These are phyloP conservation scores for Griposia aprilina DNA, from an alignment of 2,888 invertebrate genomes.

Conservation along the genomic window DNA sequence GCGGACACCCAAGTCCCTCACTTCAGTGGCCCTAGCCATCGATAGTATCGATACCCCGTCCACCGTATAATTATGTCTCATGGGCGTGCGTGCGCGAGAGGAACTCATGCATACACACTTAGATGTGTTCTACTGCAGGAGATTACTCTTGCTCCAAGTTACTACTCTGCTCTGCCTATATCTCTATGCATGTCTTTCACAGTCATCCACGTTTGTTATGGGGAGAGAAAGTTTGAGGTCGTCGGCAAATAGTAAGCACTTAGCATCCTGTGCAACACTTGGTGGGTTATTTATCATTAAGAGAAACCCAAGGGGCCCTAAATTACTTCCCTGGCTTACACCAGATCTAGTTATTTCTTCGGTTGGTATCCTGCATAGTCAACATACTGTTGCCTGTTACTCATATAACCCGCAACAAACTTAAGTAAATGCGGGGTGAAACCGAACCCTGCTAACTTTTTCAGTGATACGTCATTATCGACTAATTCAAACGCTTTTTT, in stretches of 20 bases:
- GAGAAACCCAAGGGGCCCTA: too few species aligned
- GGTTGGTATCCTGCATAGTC: conserved; percentile 8
- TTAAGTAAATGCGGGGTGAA: conserved; percentile 31
- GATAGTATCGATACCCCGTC: too few species aligned
- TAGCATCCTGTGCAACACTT: too few species aligned
- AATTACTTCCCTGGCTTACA: too few species aligned
- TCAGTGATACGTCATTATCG: conserved; percentile 28
- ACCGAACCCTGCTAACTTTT: conserved; percentile 21
- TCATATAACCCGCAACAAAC: conserved; percentile 13
- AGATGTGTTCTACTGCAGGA: background rate
- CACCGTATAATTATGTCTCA: too few species aligned
- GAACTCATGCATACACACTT: background rate
- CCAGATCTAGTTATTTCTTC: too few species aligned
- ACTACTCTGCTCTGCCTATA: background rate
- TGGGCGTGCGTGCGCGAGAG: too few species aligned
- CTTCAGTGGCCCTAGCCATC: too few species aligned
- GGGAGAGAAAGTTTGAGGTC: conserved; percentile 10
- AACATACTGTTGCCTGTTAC: conserved; percentile 8
- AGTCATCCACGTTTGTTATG: background rate
- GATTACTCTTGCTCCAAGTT: background rate
- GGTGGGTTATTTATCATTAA: too few species aligned
- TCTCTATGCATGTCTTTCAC: conserved; percentile 1
- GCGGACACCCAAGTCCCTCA: too few species aligned
- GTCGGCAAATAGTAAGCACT: too few species aligned
- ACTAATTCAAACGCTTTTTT: conserved; percentile 36